Conservation (phyloP, 2,113 vertebrate genomes). For the Alaudala cheleensis region DNA sequence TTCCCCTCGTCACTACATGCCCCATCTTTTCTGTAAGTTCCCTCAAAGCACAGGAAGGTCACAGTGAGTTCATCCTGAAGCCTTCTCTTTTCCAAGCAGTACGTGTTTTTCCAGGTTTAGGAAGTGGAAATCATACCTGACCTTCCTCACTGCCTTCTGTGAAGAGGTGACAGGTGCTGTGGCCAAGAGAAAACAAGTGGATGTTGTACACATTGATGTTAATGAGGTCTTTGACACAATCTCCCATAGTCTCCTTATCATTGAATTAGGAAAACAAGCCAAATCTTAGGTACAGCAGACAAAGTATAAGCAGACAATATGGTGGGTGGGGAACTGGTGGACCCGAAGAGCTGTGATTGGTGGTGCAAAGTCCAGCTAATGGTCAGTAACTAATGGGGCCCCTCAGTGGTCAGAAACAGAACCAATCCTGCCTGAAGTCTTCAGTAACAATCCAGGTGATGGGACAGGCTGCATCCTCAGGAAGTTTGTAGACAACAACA, state of each 20-base stretch:
- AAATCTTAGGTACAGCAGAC: too few relatives aligned
- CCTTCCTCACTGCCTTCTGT: background rate
- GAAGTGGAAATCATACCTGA: background rate
- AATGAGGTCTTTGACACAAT: background rate
- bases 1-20: background rate
- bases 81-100: background rate
- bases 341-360: rapidly evolving
- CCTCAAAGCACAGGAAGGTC: background rate
- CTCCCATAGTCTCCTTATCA: background rate
- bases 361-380: background rate
- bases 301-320: background rate
- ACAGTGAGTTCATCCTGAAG: background rate
- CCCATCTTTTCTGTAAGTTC: background rate
- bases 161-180: background rate
- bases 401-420: background rate
- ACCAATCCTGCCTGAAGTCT: background rate
- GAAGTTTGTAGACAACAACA: background rate
- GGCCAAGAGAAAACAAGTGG: background rate
- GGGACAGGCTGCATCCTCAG: background rate
- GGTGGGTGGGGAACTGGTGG: background rate
- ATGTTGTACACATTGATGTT: background rate
- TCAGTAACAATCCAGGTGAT: background rate
- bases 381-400: background rate
- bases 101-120: background rate
- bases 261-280: background rate